phyloP scores from a whole-genome alignment of 2,113 vertebrate genomes.

The Lagenorhynchus albirostris region DNA sequence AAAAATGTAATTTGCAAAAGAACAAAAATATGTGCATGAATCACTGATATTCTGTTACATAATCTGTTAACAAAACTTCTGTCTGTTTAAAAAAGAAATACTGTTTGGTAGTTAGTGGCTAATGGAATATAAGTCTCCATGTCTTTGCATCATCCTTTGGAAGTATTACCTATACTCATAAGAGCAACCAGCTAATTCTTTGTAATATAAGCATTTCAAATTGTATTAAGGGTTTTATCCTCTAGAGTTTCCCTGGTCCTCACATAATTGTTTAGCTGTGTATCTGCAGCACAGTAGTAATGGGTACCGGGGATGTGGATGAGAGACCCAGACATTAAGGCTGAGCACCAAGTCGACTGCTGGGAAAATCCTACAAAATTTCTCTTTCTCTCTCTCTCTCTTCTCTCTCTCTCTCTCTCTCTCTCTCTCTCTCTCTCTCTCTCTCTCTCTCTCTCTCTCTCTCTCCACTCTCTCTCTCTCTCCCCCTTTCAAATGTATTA shows the following conservation, averaged over 20 bases:
- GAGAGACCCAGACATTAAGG: not conserved
- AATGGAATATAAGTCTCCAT: not conserved
- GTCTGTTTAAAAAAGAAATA: not conserved
- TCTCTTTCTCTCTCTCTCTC: too few species aligned
- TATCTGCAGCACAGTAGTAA: not conserved
- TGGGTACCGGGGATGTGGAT: accelerated
- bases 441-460: not conserved
- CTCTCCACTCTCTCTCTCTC: not conserved
- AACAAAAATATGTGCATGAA: conserved; percentile 73
- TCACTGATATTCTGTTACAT: conserved; percentile 67
- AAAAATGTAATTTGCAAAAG: conserved; percentile 53
- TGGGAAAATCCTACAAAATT: not conserved
- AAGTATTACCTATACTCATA: accelerated
- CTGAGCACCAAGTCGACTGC: not conserved
- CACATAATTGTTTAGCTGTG: not conserved
- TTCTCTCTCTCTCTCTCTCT: too few species aligned
- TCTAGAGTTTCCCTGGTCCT: accelerated
- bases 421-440: not conserved
- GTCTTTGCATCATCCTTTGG: not conserved
- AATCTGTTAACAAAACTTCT: conserved; percentile 56
- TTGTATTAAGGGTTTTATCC: not conserved
- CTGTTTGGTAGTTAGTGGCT: not conserved
- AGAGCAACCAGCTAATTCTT: too few species aligned
- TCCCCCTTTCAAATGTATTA: not conserved
- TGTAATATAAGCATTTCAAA: not conserved